These are phyloP conservation scores for Nanger granti DNA, from an alignment of 2,113 vertebrate species.

Conservation along the genomic window DNA sequence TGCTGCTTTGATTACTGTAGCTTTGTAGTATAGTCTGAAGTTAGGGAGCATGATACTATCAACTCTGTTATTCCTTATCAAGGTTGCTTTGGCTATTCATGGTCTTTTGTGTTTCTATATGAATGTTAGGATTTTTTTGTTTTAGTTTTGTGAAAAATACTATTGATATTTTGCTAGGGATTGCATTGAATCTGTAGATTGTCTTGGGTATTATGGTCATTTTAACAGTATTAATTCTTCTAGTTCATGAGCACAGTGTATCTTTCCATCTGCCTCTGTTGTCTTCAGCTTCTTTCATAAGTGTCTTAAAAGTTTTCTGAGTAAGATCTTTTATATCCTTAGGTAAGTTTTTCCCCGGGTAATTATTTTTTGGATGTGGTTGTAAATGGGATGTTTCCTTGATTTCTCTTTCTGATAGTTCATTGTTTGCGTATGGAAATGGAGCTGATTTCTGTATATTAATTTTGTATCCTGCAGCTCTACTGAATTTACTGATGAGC, in stretches of 20 bases:
- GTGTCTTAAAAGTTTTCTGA: background rate
- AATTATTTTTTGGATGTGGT: background rate
- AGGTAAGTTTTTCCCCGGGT: background rate
- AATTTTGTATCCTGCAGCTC: background rate
- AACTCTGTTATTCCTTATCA: background rate
- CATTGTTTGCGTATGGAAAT: background rate
- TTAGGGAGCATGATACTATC: background rate
- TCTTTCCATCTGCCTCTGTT: background rate
- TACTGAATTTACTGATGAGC: background rate
- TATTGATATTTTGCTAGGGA: background rate
- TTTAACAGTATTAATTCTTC: background rate
- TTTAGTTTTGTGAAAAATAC: background rate
- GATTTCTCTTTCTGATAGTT: background rate
- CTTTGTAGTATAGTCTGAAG: background rate
- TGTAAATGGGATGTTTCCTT: background rate
- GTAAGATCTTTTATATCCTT: background rate
- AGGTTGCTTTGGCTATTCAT: background rate
- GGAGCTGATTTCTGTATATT: background rate
- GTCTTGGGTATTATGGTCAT: background rate
- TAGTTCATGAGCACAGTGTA: fast-evolving
- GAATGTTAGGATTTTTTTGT: background rate
- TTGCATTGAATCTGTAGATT: background rate
- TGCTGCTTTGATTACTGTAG: background rate
- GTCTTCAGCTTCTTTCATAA: background rate
- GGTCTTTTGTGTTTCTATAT: background rate